Base-by-base conservation (phyloP, 1,140 invertebrate species). In the Idris sp. region DNA sequence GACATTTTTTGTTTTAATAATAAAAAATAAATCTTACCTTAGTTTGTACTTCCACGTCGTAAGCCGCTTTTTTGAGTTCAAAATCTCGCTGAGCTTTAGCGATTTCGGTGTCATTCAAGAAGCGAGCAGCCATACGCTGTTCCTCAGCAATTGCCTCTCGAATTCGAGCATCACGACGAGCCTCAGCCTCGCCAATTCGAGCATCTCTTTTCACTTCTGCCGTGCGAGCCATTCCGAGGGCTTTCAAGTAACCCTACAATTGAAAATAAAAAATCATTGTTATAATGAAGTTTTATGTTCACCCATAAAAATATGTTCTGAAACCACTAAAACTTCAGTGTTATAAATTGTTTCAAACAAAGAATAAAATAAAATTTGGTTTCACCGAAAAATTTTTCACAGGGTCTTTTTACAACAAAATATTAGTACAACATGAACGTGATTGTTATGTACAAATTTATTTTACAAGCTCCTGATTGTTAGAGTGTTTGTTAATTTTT, bases 131-230 rank as follows among this genome's bases (percentile, higher is more conserved):
- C 96, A 98, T 97, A 31, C 96, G 90, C 83, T 98, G 95, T 84
- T 99, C 97, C 84, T 98, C 97, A 0, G 97, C 97, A 77, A 97
- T 94, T 0, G 97, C 96, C 89, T 98, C 95, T 81, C 96, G 96
- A 59, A 98, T 97, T 76, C 92, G 90, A 10, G 95, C 94, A 83
- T 97, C 96, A 33, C 92, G 91, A 31, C 93, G 91, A 3, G 97
- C 97, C 86, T 98, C 96, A 0, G 97, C 97, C 86, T 99, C 97
- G 15, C 97, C 97, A 74, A 99, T 98, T 44, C 96, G 90, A 3
- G 97, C 97, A 86, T 99, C 97, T 54, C 97, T 89, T 85, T 99
- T 98, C 0, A 99, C 97, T 88, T 99, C 96, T 1, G 97, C 97
- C 0, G 97, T 99, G 78, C 97, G 90, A 3, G 96, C 96, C 95